phyloP scores from a whole-genome alignment of 1,140 invertebrate genomes.

The Trigoniulus corallinus region DNA sequence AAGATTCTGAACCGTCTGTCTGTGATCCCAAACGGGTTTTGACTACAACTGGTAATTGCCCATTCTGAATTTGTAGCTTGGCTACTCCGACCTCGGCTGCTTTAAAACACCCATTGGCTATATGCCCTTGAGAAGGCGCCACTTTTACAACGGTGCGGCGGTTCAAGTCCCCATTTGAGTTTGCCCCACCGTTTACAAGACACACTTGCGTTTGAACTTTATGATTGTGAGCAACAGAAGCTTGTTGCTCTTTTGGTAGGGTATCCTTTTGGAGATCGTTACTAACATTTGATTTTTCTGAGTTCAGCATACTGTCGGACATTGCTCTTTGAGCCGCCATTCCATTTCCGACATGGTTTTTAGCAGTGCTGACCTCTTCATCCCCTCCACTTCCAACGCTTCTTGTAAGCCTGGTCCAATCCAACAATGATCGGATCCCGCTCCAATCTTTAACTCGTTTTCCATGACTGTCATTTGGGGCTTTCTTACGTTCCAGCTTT shows the following conservation, averaged over 20 bases:
- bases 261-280: background rate
- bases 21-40: no score
- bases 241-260: slow-evolving; percentile 10
- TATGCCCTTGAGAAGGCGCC: no score
- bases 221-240: slow-evolving; percentile 12
- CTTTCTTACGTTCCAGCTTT: background rate
- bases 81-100: slow-evolving; percentile 20
- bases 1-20: no score
- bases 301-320: background rate
- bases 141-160: no score
- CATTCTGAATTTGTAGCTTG: slow-evolving; percentile 11
- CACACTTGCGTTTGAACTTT: slow-evolving; percentile 9
- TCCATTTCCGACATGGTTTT: background rate
- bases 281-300: background rate
- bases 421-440: background rate
- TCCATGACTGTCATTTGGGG: background rate
- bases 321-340: background rate
- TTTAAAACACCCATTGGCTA: no score
- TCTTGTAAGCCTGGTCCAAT: background rate
- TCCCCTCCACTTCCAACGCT: background rate
- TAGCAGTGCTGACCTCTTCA: background rate
- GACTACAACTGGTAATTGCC: slow-evolving; percentile 13
- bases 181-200: no score
- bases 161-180: no score
- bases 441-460: slow-evolving; percentile 3